Base-by-base conservation (phyloP, 2,888 invertebrate species). In the Brachyptera putata region DNA sequence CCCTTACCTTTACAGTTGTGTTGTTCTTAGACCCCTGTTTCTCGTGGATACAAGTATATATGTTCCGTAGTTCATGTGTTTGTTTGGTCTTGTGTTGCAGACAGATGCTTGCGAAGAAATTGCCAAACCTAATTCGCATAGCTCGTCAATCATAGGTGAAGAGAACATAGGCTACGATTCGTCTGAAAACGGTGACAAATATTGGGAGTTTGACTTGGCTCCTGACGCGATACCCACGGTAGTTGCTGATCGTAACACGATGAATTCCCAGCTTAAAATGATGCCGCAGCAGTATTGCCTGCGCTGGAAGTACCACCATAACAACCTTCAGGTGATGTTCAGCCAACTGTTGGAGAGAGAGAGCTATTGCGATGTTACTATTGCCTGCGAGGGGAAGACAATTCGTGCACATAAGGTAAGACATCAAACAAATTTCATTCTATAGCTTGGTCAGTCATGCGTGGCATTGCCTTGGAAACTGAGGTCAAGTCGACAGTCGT, bases 281-380 rank as follows among this genome's bases (percentile, higher is more conserved):
- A 80, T 85, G 78, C 87, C 90, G 59, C 93, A 93, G 77, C 92
- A 93, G 77, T 94, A 93, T 79, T 94, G 93, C 74, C 79, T 94
- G 68, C 79, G 92, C 76, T 94, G 93, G 93, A 93, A 92, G 72
- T 91, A 93, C 76, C 93, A 94, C 77, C 91, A 92, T 76, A 87
- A 88, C 66, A 94, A 94, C 74, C 81, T 94, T 67, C 91, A 91
- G 79, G 89, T 85, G 30, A 91, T 91, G 86, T 92, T 92, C 77
- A 89, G 91, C 58, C 89, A 90, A 75, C 79, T 95, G 60, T 77
- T 93, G 62, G 91, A 91, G 72, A 74, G 91, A 73, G 92, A 93
- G 72, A 87, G 91, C 64, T 93, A 93, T 77, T 94, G 93, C 76
- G 89, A 89, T 75, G 93, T 94, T 66, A 91, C 93, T 24, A 76